Evolutionary conservation across 2,888 invertebrate genomes (phyloP).

Genomic region (Brachynemurus nebulosus): DNA sequence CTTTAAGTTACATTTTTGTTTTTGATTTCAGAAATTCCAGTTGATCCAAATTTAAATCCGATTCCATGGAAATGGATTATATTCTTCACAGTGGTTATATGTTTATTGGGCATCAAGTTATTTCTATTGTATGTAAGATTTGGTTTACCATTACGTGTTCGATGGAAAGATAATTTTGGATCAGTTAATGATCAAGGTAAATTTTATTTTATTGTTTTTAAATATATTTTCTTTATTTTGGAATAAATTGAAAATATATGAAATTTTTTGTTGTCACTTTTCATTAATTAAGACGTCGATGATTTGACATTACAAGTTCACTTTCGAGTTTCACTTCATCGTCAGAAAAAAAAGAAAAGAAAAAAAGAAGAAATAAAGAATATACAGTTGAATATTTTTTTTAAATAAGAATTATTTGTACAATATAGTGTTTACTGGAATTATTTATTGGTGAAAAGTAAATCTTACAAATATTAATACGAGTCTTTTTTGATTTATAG

Average conservation of each 20-base stretch:
- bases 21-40: conserved; percentile 23
- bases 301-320: not conserved
- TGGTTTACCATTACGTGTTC: conserved; percentile 33
- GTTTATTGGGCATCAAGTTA: conserved; percentile 35
- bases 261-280: not conserved
- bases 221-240: not conserved
- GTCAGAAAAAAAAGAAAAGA: too few species aligned
- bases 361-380: too few species aligned
- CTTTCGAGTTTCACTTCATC: too few species aligned
- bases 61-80: conserved; percentile 44
- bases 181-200: conserved; percentile 32
- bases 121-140: conserved; percentile 39
- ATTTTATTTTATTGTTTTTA: not conserved
- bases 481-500: too few species aligned
- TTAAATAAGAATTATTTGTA: too few species aligned
- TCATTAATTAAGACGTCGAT: too few species aligned
- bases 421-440: too few species aligned
- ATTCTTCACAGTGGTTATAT: conserved; percentile 35
- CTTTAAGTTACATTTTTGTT: conserved; percentile 3
- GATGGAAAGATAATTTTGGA: conserved; percentile 36
- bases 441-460: too few species aligned
- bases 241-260: not conserved
- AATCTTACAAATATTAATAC: too few species aligned
- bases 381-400: too few species aligned
- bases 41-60: conserved; percentile 26